Evolutionary conservation across 2,797 vertebrate species (phyloP), one percentile per base, ranked within the genome.

Genomic region (Phoebastria nigripes): DNA sequence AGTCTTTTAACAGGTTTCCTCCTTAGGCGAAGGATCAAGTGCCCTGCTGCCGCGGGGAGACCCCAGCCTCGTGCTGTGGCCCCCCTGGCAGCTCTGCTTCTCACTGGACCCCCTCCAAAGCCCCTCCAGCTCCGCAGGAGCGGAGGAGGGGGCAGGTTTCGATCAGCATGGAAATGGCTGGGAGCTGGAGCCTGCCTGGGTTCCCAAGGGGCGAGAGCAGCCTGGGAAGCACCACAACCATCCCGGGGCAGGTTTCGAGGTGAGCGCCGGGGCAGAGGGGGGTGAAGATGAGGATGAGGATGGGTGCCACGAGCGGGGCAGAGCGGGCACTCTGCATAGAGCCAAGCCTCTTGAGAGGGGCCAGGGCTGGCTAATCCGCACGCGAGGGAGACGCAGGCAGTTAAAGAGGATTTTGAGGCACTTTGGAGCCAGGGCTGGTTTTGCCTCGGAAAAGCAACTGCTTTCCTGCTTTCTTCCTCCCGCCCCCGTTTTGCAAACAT

Each of bases 321-420:
- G 3, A 35, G 29, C 1, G 0, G 17, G 18, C 39, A 61, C 22
- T n/a, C 55, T 39, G 42, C 25, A 7, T 17, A 18, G 35, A 61
- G 20, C 44, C 5, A 7, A 83, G 56, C 44, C 22, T 71, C 2
- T 0, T 24, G 51, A 86, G 41, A 65, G 24, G 7, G 31, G 18
- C 33, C 33, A 22, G 41, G 18, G 54, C 49, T 8, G 20, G n/a
- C 20, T 76, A 21, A 54, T 56, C 66, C 3, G 0, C 0, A 1
- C 47, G 18, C 5, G 4, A 87, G 35, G 2, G 1, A 63, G 33
- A 19, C 0, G 0, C 12, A 46, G 63, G 21, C 33, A 44, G 9
- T 12, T 35, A 18, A 73, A 62, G 58, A 72, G 26, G 55, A 26
- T 62, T 77, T 74, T 51, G 84, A 70, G 47, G 55, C 33, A 20